Percentiles rank a stretch among this genome's conserved stretches.
Evolutionary conservation across 2,888 invertebrate genomes (phyloP).

Genomic region (Nemotelus nigrinus): DNA sequence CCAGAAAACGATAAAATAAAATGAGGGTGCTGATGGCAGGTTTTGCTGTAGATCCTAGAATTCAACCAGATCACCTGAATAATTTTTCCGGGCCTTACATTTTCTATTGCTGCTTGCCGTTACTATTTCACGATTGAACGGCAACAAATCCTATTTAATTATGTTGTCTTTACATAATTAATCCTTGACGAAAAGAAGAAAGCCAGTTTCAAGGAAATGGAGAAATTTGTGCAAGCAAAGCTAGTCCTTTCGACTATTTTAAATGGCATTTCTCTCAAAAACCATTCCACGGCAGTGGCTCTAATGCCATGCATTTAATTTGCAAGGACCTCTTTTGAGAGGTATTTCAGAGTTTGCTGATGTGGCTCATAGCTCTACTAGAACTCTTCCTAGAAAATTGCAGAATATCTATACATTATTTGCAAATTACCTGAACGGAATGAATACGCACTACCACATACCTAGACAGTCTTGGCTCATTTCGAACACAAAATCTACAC

Average conservation of each 20-base stretch:
- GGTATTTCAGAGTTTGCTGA: background rate
- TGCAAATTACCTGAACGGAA: slow-evolving; percentile 43
- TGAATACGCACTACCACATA: slow-evolving; percentile 3
- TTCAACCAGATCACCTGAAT: background rate
- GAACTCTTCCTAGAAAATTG: too few relatives aligned
- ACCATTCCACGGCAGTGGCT: too few relatives aligned
- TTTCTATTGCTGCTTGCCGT: background rate
- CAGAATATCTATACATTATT: slow-evolving; percentile 3
- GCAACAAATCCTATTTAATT: slow-evolving; percentile 42
- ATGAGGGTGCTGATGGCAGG: too few relatives aligned
- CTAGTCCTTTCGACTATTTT: too few relatives aligned
- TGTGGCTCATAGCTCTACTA: too few relatives aligned
- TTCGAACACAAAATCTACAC: too few relatives aligned
- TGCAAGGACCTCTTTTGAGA: slow-evolving; percentile 20
- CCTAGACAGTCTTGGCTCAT: too few relatives aligned
- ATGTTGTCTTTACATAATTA: slow-evolving; percentile 45
- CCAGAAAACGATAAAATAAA: background rate
- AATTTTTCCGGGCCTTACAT: background rate
- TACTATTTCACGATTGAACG: slow-evolving; percentile 42
- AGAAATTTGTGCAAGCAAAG: background rate
- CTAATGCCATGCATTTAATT: background rate
- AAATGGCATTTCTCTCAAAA: too few relatives aligned
- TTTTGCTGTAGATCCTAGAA: too few relatives aligned
- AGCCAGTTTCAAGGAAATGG: background rate
- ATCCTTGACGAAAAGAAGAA: slow-evolving; percentile 37